phyloP scores from a whole-genome alignment of 1,140 invertebrate species.

The Mya arenaria region DNA sequence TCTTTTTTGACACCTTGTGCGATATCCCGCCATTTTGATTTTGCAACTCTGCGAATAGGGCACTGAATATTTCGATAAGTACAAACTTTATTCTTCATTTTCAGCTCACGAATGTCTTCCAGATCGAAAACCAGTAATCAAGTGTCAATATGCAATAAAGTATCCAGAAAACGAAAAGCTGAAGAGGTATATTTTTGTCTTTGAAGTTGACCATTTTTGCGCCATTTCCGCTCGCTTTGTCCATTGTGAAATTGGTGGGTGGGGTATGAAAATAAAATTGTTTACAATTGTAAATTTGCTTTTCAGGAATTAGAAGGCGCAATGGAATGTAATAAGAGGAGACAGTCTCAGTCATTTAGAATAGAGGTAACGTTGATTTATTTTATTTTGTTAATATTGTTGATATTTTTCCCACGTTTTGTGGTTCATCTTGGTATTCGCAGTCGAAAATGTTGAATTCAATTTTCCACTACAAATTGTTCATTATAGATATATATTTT shows the following conservation, averaged over 20 bases:
- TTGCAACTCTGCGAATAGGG: not conserved
- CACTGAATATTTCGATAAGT: not conserved
- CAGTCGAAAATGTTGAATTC: no score
- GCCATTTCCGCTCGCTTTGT: slow-evolving; percentile 47
- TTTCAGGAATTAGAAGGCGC: slow-evolving; percentile 69
- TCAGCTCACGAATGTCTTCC: slow-evolving; percentile 65
- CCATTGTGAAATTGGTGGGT: slow-evolving; percentile 34
- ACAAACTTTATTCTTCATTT: slow-evolving; percentile 47
- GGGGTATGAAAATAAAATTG: slow-evolving; percentile 3
- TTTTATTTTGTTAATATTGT: not conserved
- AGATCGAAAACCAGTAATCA: slow-evolving; percentile 61
- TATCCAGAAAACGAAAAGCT: slow-evolving; percentile 68
- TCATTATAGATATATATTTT: no score
- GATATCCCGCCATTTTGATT: slow-evolving; percentile 66
- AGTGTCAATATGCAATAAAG: slow-evolving; percentile 46
- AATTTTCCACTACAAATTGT: no score
- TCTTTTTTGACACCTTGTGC: not conserved
- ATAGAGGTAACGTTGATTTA: slow-evolving; percentile 69
- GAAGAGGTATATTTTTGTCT: slow-evolving; percentile 66
- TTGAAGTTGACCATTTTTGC: slow-evolving; percentile 11
- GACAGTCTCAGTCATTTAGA: slow-evolving; percentile 67
- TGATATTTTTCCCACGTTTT: no score
- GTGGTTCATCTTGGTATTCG: no score
- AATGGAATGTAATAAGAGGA: slow-evolving; percentile 62
- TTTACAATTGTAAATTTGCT: not conserved